These are phyloP conservation scores for Drosophila engyochracea DNA, from an alignment of 2,888 invertebrate genomes.

Conservation along the genomic window DNA sequence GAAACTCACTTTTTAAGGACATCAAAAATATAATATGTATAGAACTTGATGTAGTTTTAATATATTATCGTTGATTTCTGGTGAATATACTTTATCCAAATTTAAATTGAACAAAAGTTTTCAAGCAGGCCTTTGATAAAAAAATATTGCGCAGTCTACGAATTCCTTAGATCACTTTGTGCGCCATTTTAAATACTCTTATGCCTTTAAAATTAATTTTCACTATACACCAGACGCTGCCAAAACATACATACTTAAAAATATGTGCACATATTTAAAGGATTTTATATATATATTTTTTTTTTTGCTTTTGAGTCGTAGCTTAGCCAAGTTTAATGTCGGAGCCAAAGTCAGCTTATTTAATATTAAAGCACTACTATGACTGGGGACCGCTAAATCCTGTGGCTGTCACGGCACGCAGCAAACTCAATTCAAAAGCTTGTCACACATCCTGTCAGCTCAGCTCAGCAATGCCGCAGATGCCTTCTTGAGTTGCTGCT, in stretches of 20 bases:
- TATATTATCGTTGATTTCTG: background rate
- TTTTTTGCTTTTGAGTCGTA: background rate
- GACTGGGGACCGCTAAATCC: conserved; percentile 65
- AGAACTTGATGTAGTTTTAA: background rate
- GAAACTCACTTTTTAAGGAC: background rate
- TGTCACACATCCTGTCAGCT: conserved; percentile 69
- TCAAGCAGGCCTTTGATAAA: background rate
- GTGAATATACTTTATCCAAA: background rate
- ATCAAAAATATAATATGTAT: background rate
- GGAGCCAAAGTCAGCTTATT: conserved; percentile 61
- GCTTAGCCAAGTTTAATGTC: conserved; percentile 36
- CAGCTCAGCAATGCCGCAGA: conserved; percentile 8
- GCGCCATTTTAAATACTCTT: background rate
- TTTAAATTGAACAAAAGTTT: background rate
- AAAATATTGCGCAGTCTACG: background rate
- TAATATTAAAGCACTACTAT: conserved; percentile 64
- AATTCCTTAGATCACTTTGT: background rate
- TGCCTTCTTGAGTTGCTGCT: conserved; percentile 16
- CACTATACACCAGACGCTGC: background rate
- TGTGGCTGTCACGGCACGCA: conserved; percentile 67
- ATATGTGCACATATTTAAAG: background rate
- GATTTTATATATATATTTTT: background rate
- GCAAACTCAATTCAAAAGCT: conserved; percentile 57
- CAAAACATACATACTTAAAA: background rate
- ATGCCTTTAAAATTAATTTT: background rate